A percentile compares a stretch with the other conserved stretches of the same genome.
Evolutionary conservation across 2,797 vertebrate species (phyloP).

Genomic region (Corythornis leucogaster): DNA sequence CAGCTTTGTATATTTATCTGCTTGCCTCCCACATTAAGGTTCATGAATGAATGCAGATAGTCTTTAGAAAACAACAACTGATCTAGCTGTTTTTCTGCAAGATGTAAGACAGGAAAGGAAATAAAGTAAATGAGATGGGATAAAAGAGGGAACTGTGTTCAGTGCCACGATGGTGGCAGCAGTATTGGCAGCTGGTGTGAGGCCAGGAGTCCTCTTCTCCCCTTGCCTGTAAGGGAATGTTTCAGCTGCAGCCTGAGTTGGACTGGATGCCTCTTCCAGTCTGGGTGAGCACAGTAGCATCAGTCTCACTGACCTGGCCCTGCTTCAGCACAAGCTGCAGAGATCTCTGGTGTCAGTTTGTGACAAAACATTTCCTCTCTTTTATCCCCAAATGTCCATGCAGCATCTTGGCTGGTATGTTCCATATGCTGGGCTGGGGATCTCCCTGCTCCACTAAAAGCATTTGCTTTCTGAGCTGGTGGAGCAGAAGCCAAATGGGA

Average conservation of each 20-base stretch:
- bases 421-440: not conserved
- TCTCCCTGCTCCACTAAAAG: not conserved
- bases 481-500: not conserved
- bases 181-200: not conserved
- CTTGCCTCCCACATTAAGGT: not conserved
- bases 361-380: not conserved
- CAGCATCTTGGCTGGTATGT: not conserved
- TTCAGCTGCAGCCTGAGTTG: not conserved
- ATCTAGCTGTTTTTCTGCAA: not conserved
- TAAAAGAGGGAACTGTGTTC: not conserved
- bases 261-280: not conserved
- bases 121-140: too few species aligned
- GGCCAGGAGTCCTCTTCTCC: not conserved
- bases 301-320: not conserved
- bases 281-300: fast-evolving
- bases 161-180: not conserved
- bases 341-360: not conserved
- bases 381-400: not conserved
- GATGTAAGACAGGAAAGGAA: not conserved
- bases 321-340: not conserved
- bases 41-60: fast-evolving
- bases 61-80: not conserved
- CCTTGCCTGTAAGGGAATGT: not conserved
- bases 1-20: not conserved
- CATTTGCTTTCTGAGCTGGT: not conserved